Base-by-base conservation (phyloP, 2,888 invertebrate genomes). In the Troilus luridus region DNA sequence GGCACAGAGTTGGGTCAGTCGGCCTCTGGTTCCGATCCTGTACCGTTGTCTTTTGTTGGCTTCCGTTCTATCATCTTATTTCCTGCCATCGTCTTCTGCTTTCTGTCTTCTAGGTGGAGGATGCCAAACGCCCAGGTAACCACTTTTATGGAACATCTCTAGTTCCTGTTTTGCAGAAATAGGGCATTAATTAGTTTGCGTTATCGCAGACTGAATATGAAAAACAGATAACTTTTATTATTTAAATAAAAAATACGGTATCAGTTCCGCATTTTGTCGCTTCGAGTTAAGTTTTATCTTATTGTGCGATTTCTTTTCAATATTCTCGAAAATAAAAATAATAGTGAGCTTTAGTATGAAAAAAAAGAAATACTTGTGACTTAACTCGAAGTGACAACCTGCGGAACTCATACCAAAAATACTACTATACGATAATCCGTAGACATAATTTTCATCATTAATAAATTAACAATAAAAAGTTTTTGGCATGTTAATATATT, bases 41-140 rank as follows among this genome's bases (percentile, higher is more conserved):
- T 89, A n/a, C 19, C 59, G 58, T 72, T 72, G 56, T 12, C 60
- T 88, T 27, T n/a, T 6, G 14, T 88, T 27, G 21, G 85, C 88
- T 19, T 62, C 58, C 8, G 72, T 64, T 72, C 27, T 14, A 77
- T 41, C 72, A 77, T 27, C 7, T 17, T 56, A 59, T 24, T 88
- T 60, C 8, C n/a, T 62, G 21, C 90, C 58, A 17, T 60, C 81
- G 56, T 90, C 62, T 88, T 72, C 27, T 41, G 41, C 41, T 85
- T 77, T 88, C 67, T 41, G 58, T 60, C 85, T 19, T 72, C 59
- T 72, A 27, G 85, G 67, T 88, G 72, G 90, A 90, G 81, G n/a
- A 77, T 90, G 89, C 64, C 91, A 27, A 62, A 60, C 88, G 58
- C 85, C 54, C 90, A 59, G 81, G 59, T 89, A 27, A 27, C 41